Base-by-base conservation (phyloP, 2,888 invertebrate genomes). In the Ectemnius continuus region DNA sequence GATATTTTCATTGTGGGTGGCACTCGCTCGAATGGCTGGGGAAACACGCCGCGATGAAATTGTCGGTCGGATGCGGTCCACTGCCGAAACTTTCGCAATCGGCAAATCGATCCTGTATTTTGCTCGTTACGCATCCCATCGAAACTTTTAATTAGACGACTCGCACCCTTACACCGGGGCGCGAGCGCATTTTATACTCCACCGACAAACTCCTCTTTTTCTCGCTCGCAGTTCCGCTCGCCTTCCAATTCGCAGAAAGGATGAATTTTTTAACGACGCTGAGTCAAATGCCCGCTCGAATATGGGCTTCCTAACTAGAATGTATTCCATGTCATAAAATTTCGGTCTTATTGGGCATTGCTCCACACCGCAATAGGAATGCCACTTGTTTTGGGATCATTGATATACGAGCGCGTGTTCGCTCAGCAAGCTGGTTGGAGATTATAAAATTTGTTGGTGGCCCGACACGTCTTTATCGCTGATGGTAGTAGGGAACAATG, bases 41-140 rank as follows among this genome's bases (percentile, higher is more conserved):
- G 61, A 76, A 76, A 74, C 52, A 52, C 5, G n/a, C 28, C 46
- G 57, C 62, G 57, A 70, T 67, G 46, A 68, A 70, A 68, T 75
- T 67, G 63, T 67, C 63, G 64, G 65, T 47, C 61, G 58, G 60
- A 59, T 16, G 59, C 46, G 18, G 59, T 47, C 61, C 36, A 61
- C 48, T 4, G 45, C 52, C 58, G 45, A 72, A 65, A 61, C 59
- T 75, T 66, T 46, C 16, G 46, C 45, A 61, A 58, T 16, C n/a
- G 4, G 23, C 18, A 28, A 8, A 28, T 52, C 23, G 26, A n/a
- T 36, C 28, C 47, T 8, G 47, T 47, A 63, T 73, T 73, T 73
- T 47, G 47, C 62, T 69, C 65, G 56, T 61, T 74, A 45, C 26
- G 48, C 46, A 20, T 23, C 60, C n/a, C 20, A 23, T 11, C 60